phyloP scores from a whole-genome alignment of 2,113 vertebrate species.

The Picathartes gymnocephalus region DNA sequence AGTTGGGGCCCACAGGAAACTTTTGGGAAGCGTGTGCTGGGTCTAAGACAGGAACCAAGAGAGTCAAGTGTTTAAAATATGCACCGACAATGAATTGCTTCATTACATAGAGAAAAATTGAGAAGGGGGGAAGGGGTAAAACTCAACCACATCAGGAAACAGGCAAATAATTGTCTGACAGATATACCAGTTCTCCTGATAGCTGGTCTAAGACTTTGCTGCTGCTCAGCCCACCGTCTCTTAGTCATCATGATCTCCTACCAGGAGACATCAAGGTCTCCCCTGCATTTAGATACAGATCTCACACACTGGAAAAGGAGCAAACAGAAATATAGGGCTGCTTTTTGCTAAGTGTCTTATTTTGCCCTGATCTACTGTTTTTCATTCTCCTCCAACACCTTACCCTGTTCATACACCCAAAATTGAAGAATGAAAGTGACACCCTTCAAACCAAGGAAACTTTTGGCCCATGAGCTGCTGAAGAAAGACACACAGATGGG shows the following conservation, averaged over 20 bases:
- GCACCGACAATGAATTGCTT: conserved; percentile 22
- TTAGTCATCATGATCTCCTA: background rate
- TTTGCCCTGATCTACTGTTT: background rate
- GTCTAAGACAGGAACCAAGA: conserved; percentile 20
- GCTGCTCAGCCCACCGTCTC: background rate
- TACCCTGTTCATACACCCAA: background rate
- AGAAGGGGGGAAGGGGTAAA: background rate
- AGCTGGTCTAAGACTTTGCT: background rate
- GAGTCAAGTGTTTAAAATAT: conserved; percentile 23
- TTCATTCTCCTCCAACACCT: background rate
- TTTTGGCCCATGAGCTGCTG: background rate
- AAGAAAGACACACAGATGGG: background rate
- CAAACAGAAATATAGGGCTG: background rate
- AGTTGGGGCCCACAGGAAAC: conserved; percentile 36
- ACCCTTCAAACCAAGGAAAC: background rate
- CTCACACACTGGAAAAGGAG: background rate
- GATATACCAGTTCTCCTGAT: background rate
- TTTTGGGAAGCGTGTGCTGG: background rate
- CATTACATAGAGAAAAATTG: conserved; percentile 13
- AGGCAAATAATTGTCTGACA: background rate
- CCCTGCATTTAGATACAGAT: background rate
- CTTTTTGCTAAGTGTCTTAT: background rate
- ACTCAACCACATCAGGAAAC: background rate
- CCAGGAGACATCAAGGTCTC: background rate
- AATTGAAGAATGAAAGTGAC: background rate